phyloP scores from a whole-genome alignment of 1,140 invertebrate species.

The Drosophila pseudoananassae region DNA sequence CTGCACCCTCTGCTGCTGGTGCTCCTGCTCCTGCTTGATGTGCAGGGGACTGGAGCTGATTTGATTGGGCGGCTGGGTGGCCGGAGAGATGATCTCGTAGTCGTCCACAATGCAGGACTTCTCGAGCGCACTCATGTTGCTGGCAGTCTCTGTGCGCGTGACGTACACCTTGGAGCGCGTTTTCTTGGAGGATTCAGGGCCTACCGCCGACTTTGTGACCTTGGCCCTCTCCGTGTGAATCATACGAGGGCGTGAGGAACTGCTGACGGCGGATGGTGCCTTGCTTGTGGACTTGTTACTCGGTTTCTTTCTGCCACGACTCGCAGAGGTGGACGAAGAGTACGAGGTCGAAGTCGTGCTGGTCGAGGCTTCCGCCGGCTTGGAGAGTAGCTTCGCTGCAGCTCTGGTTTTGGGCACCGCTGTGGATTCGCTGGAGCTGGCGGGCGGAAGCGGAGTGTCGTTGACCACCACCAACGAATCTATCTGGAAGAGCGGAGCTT shows the following conservation, averaged over 20 bases:
- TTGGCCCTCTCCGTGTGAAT: conserved; percentile 89
- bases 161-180: conserved; percentile 84
- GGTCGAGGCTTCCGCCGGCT: conserved; percentile 15
- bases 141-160: conserved; percentile 84
- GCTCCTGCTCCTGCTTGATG: conserved; percentile 77
- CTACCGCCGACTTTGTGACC: conserved; percentile 84
- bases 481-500: conserved; percentile 56
- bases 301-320: conserved; percentile 44
- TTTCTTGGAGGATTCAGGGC: conserved; percentile 84
- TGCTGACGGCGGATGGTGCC: conserved; percentile 4
- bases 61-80: conserved; percentile 75
- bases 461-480: conserved; percentile 75
- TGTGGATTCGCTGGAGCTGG: conserved; percentile 15
- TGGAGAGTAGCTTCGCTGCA: conserved; percentile 5
- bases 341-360: neutral
- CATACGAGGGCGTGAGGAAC: conserved; percentile 87
- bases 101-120: conserved; percentile 72
- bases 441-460: conserved; percentile 43
- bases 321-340: conserved; percentile 24
- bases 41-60: conserved; percentile 80
- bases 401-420: conserved; percentile 27
- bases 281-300: conserved; percentile 24
- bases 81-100: conserved; percentile 80
- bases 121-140: conserved; percentile 60
- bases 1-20: conserved; percentile 56